Conservation (phyloP, 2,113 vertebrate species). For the Pelusios castaneus region DNA sequence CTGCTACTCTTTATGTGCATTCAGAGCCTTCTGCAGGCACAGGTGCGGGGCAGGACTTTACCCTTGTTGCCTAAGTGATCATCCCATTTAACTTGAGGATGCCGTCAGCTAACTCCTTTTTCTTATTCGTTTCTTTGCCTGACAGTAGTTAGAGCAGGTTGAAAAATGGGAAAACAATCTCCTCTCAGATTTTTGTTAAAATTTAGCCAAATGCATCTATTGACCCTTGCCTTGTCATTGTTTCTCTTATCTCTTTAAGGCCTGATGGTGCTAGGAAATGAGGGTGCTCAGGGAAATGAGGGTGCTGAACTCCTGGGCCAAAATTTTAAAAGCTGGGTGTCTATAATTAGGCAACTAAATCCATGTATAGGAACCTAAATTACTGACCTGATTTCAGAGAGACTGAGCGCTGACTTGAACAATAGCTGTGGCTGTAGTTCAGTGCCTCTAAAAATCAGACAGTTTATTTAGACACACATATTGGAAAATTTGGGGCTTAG, state of each 20-base stretch:
- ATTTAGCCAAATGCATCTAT: background rate
- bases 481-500: background rate
- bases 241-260: background rate
- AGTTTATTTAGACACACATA: background rate
- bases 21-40: background rate
- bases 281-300: background rate
- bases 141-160: background rate
- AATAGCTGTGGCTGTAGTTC: background rate
- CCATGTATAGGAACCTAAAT: background rate
- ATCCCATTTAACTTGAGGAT: background rate
- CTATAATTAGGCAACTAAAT: rapidly evolving
- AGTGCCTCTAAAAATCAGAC: background rate
- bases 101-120: rapidly evolving
- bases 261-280: background rate
- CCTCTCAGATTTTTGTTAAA: background rate
- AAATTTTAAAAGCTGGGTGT: background rate
- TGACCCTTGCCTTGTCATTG: background rate
- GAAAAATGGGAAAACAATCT: background rate
- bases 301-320: background rate
- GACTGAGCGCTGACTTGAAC: background rate
- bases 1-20: background rate
- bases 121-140: background rate
- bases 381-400: background rate
- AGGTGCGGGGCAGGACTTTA: background rate
- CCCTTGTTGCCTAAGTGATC: background rate